A percentile compares a stretch with the other conserved stretches of the same genome.
Evolutionary conservation across 2,888 invertebrate species (phyloP).

Genomic region (Actias luna): DNA sequence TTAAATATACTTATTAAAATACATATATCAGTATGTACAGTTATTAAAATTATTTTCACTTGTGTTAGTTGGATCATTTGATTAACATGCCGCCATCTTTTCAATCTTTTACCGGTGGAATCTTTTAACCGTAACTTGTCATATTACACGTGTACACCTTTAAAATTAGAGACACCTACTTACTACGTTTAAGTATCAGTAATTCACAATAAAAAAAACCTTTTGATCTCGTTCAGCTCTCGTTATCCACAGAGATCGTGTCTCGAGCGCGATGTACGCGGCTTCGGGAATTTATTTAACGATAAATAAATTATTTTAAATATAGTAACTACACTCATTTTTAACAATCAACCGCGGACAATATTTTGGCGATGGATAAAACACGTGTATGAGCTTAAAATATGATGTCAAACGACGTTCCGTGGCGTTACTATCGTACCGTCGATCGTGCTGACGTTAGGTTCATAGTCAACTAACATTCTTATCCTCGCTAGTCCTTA

Average conservation of each 20-base stretch:
- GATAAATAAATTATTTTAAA: conserved; percentile 29
- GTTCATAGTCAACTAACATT: not conserved
- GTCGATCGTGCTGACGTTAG: not conserved
- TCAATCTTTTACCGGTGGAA: not conserved
- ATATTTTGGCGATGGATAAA: conserved; percentile 35
- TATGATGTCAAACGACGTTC: conserved; percentile 32
- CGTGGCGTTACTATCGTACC: conserved; percentile 12
- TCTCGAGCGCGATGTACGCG: not conserved
- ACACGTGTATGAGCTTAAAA: conserved; percentile 24
- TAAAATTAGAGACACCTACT: not conserved
- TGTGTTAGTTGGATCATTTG: not conserved
- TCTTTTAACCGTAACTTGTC: not conserved
- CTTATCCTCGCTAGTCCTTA: no score
- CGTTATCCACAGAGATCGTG: not conserved
- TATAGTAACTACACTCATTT: conserved; percentile 43
- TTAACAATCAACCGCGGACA: conserved; percentile 42
- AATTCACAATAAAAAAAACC: not conserved
- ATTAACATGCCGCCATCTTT: no score
- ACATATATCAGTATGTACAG: no score
- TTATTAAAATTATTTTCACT: no score
- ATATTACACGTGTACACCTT: conserved; percentile 3
- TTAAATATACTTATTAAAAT: no score
- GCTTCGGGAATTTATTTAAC: conserved; percentile 16
- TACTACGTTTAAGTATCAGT: not conserved
- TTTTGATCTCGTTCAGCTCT: conserved; percentile 1